Evolutionary conservation across 2,888 invertebrate species (phyloP), one percentile per base, ranked within the genome.

Genomic region (Drosophila pegasa): DNA sequence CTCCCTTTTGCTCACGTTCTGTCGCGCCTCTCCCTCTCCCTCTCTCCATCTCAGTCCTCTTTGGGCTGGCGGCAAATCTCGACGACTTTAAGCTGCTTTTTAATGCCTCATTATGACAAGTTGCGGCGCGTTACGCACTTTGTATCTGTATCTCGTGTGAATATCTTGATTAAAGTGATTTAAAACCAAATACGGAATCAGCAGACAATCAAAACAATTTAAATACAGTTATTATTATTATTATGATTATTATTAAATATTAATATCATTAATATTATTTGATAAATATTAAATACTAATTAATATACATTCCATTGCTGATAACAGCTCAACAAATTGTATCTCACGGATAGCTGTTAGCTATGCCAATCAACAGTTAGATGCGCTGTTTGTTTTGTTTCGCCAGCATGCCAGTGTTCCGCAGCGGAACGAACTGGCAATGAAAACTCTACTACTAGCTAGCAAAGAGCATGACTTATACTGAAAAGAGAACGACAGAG

Each of bases 51-150:
- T 38, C 12, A 2, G 16, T 33, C 9, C 25, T 33, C 55, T 25
- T 33, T 12, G 12, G 25, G 31, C 57, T 56, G 48, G 38, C 31
- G 65, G 61, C 58, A 61, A 73, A 61, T 71, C 63, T 73, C 54
- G 56, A 48, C 31, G 60, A 56, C 58, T 45, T 56, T 57, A 59
- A 78, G 81, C 75, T 64, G 61, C 56, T 45, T 25, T 51, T 71
- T 72, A 80, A 83, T 71, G 73, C 70, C 75, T 48, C 70, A 79
- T 84, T 77, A 77, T 84, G 75, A 84, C 84, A 81, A 84, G 67
- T 66, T 66, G 71, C 52, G 59, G 65, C 61, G 73, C 55, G 78
- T 78, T 78, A 82, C 80, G 80, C 80, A 65, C 62, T 57, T 55
- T 56, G 56, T 66, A 65, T 27, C 47, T 51, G 57, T 50, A 76